phyloP scores from a whole-genome alignment of 2,113 vertebrate species.

The Glaucomys volans region DNA sequence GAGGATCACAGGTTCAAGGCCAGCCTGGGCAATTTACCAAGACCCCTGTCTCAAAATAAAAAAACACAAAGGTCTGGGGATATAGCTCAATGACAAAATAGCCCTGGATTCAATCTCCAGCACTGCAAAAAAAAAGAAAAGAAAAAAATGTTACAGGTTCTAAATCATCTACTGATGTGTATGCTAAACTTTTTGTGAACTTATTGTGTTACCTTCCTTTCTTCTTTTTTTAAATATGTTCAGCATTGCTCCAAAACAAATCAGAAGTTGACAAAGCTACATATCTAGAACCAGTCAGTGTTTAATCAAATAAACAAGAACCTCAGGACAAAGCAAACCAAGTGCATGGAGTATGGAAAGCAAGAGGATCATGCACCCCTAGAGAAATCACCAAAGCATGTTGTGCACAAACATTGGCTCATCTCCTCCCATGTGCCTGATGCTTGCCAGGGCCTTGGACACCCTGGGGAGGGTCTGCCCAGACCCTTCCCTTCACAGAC shows the following conservation, averaged over 20 bases:
- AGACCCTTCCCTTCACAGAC: not conserved
- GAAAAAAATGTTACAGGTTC: not conserved
- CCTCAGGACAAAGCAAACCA: not conserved
- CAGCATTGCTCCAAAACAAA: not conserved
- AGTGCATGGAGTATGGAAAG: rapidly evolving
- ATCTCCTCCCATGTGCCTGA: too few species aligned
- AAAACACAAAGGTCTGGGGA: too few species aligned
- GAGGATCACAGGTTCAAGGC: too few species aligned
- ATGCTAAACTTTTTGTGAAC: not conserved
- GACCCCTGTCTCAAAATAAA: too few species aligned
- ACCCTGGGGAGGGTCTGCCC: not conserved
- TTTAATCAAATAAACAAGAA: not conserved
- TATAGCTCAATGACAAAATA: too few species aligned
- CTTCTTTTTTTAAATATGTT: not conserved
- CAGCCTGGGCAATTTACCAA: too few species aligned
- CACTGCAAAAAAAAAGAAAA: too few species aligned
- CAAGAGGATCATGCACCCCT: not conserved
- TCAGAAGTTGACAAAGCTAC: not conserved
- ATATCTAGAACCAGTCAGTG: not conserved
- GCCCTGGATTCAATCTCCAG: too few species aligned
- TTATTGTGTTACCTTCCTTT: not conserved
- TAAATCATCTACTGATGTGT: not conserved
- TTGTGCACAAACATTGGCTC: not conserved
- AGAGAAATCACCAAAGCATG: not conserved
- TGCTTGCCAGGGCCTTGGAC: not conserved